Evolutionary conservation across 1,140 invertebrate species (phyloP).

Genomic region (Drosophila tani): DNA sequence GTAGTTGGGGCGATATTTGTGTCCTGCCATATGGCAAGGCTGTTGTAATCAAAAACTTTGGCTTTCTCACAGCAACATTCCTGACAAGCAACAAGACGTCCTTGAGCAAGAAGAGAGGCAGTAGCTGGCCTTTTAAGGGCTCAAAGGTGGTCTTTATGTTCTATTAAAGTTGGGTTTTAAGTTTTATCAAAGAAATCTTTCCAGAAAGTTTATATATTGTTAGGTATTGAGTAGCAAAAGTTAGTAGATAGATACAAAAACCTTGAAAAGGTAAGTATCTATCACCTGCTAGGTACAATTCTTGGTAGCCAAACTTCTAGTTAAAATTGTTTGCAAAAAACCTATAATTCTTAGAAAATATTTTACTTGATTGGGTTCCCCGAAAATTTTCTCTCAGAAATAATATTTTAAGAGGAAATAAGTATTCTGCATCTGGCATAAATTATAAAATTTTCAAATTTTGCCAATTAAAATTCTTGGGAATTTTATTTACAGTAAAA

Average conservation of each 20-base stretch:
- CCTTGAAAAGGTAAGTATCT: background rate
- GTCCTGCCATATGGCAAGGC: conserved; percentile 16
- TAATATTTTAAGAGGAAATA: background rate
- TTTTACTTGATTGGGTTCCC: background rate
- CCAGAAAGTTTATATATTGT: background rate
- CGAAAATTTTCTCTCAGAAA: background rate
- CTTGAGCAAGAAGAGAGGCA: background rate
- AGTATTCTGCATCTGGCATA: background rate
- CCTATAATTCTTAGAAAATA: background rate
- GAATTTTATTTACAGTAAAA: background rate
- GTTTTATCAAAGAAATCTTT: background rate
- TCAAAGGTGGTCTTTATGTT: background rate
- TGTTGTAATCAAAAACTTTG: background rate
- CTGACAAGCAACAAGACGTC: background rate
- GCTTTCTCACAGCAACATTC: background rate
- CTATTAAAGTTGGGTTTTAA: background rate
- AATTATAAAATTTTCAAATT: background rate
- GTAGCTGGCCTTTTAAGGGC: background rate
- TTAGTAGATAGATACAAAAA: background rate
- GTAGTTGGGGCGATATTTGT: background rate
- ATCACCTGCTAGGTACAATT: too few species aligned
- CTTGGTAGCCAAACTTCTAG: too few species aligned
- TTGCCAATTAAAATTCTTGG: background rate
- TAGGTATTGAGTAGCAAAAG: background rate
- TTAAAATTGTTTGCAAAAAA: background rate